These are phyloP conservation scores for Listronotus bonariensis DNA, from an alignment of 1,140 invertebrate genomes.

Conservation along the genomic window DNA sequence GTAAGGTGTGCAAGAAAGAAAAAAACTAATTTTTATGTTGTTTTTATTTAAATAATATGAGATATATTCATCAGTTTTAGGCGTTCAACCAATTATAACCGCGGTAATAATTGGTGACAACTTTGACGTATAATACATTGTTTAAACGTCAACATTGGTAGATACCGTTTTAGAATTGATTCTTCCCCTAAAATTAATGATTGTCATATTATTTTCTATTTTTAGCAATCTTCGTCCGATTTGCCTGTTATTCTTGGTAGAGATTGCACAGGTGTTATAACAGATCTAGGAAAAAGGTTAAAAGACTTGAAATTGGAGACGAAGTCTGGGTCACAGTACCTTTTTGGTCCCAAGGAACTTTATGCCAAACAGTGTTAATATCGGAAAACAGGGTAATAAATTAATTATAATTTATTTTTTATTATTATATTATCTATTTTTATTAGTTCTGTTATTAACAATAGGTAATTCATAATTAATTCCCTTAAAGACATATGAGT, in stretches of 20 bases:
- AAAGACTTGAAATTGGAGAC: slow-evolving; percentile 66
- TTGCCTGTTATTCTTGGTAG: slow-evolving; percentile 69
- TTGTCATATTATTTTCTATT: slow-evolving; percentile 26
- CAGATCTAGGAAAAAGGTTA: slow-evolving; percentile 67
- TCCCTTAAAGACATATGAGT: too few species aligned
- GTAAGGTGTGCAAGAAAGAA: too few species aligned
- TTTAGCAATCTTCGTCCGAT: slow-evolving; percentile 58
- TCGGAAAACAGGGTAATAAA: slow-evolving; percentile 57
- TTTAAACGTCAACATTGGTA: too few species aligned
- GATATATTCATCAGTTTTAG: too few species aligned
- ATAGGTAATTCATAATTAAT: background rate
- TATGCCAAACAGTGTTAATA: slow-evolving; percentile 67
- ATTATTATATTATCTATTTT: background rate
- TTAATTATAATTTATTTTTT: background rate
- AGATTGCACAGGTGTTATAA: slow-evolving; percentile 70
- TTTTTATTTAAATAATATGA: too few species aligned
- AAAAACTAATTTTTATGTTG: too few species aligned
- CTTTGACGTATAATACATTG: too few species aligned
- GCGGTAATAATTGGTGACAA: too few species aligned
- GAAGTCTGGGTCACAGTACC: slow-evolving; percentile 67
- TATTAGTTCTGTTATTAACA: background rate
- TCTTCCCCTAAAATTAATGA: too few species aligned
- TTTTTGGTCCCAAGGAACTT: slow-evolving; percentile 63
- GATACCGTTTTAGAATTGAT: too few species aligned
- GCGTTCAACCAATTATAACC: too few species aligned